A percentile compares a stretch with the other conserved stretches of the same genome.
phyloP scores from a whole-genome alignment of 1,140 invertebrate species.

The Heliothis virescens region DNA sequence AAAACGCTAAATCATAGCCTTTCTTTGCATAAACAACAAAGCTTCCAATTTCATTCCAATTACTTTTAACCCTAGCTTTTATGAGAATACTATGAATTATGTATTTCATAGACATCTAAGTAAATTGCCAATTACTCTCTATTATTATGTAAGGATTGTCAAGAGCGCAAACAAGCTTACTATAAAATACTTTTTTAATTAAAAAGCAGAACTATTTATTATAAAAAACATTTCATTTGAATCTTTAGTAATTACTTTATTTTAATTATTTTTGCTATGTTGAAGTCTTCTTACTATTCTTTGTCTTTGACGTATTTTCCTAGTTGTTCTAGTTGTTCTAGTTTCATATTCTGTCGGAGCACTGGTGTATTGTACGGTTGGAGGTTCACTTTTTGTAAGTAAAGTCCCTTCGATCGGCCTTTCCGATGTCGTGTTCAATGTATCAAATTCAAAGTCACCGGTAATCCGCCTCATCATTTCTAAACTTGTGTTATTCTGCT shows the following conservation, averaged over 20 bases:
- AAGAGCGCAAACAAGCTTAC: too few relatives aligned
- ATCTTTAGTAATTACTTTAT: neutral
- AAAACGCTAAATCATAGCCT: too few relatives aligned
- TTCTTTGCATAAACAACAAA: too few relatives aligned
- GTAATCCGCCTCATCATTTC: slow-evolving; percentile 58
- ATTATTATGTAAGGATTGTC: too few relatives aligned
- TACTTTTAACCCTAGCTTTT: too few relatives aligned
- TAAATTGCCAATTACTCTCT: too few relatives aligned
- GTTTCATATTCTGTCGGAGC: neutral
- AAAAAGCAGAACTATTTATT: neutral
- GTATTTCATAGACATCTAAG: too few relatives aligned
- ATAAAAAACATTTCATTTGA: neutral
- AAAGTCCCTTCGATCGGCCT: neutral
- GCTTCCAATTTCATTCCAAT: too few relatives aligned
- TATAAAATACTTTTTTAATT: neutral
- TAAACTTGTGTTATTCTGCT: slow-evolving; percentile 66
- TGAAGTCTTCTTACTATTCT: slow-evolving; percentile 53
- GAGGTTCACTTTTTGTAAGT: neutral
- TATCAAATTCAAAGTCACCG: slow-evolving; percentile 33
- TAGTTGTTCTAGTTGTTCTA: slow-evolving; percentile 38
- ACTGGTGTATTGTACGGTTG: slow-evolving; percentile 1
- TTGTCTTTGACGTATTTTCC: slow-evolving; percentile 54
- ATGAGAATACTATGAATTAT: too few relatives aligned
- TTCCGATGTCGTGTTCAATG: neutral
- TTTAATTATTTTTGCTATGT: slow-evolving; percentile 49